These are phyloP conservation scores for Pachycephus smyrnensis DNA, from an alignment of 2,888 invertebrate species.

Conservation along the genomic window DNA sequence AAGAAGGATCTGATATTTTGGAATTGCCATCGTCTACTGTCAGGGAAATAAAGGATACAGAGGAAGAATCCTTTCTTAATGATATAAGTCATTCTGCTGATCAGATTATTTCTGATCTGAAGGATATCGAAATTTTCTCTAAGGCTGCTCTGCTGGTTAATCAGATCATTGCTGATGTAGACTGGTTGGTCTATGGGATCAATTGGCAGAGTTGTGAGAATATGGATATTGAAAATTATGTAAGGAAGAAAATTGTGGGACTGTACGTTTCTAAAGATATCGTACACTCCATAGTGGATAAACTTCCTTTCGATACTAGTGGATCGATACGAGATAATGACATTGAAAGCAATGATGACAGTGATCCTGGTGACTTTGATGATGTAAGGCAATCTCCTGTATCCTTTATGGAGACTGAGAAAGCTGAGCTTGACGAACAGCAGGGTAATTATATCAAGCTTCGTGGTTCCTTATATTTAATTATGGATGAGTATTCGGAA, in stretches of 20 bases:
- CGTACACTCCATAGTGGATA: slow-evolving; percentile 20
- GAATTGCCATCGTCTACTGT: slow-evolving; percentile 46
- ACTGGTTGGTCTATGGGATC: neutral
- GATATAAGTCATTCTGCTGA: slow-evolving; percentile 54
- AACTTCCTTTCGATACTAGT: slow-evolving; percentile 24
- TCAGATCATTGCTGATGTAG: slow-evolving; percentile 33
- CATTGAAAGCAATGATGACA: too few relatives aligned
- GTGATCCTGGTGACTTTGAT: too few relatives aligned
- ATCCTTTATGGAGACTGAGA: too few relatives aligned
- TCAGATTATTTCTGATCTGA: slow-evolving; percentile 55
- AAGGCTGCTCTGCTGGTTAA: slow-evolving; percentile 45
- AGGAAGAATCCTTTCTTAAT: slow-evolving; percentile 48
- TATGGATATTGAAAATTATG: neutral
- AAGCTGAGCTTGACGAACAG: too few relatives aligned
- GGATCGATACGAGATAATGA: too few relatives aligned
- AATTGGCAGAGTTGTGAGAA: too few relatives aligned
- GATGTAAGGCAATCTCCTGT: too few relatives aligned
- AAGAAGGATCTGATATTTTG: slow-evolving; percentile 47
- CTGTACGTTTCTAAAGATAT: slow-evolving; percentile 13
- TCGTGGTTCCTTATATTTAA: too few relatives aligned
- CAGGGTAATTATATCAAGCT: too few relatives aligned
- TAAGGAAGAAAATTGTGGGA: slow-evolving; percentile 13
- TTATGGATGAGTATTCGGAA: too few relatives aligned
- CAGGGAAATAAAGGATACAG: slow-evolving; percentile 44
- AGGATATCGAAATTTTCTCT: slow-evolving; percentile 39